These are phyloP conservation scores for Agrotis exclamationis DNA, from an alignment of 2,888 invertebrate species.

Conservation along the genomic window DNA sequence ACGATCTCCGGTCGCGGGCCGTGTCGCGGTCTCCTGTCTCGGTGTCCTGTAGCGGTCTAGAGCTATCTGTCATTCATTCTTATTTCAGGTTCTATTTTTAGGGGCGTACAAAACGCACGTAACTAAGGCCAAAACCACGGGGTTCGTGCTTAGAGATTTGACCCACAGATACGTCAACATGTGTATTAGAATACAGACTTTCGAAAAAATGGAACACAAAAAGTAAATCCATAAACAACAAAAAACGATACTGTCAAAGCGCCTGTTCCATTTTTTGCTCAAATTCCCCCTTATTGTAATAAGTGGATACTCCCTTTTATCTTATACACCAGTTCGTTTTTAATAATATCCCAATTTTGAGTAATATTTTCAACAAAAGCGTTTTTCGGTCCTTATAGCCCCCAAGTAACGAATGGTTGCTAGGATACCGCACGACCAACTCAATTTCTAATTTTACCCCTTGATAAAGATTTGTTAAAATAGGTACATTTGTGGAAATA, in stretches of 20 bases:
- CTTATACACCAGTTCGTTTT: constrained; percentile 43
- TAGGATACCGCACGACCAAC: constrained; percentile 82
- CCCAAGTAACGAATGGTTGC: constrained; percentile 72
- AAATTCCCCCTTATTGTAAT: constrained; percentile 33
- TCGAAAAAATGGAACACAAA: neutral
- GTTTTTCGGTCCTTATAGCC: constrained; percentile 39
- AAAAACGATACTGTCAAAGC: constrained; percentile 23
- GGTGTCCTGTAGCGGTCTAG: no score
- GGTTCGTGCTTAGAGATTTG: no score
- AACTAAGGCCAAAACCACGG: no score
- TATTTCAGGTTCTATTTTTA: no score
- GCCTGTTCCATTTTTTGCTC: constrained; percentile 15
- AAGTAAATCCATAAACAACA: constrained; percentile 31
- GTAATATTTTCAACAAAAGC: constrained; percentile 53
- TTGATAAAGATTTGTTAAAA: constrained; percentile 63
- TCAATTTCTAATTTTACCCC: constrained; percentile 79
- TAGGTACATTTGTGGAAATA: neutral
- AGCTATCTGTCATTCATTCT: no score
- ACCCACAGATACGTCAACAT: no score
- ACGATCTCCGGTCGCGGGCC: no score
- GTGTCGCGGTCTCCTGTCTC: no score
- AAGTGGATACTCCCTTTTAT: constrained; percentile 55
- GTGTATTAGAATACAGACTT: neutral
- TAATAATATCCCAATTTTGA: constrained; percentile 60
- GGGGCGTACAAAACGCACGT: no score